Evolutionary conservation across 1,140 invertebrate genomes (phyloP).

Genomic region (Euborellia annulipes): DNA sequence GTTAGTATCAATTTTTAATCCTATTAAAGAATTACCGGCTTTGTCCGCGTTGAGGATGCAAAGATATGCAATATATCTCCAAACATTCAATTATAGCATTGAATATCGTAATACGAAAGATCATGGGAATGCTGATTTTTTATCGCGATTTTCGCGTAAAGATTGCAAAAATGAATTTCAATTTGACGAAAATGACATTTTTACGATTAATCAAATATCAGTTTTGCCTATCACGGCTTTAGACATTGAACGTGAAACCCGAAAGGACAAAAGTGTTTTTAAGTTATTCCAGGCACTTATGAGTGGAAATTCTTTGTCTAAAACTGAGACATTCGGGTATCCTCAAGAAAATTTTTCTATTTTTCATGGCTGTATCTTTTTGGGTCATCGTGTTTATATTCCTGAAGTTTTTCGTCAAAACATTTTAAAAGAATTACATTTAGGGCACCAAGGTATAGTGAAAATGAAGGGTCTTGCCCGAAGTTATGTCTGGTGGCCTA

Average conservation of each 20-base stretch:
- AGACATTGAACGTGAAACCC: not conserved
- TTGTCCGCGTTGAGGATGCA: conserved; percentile 22
- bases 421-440: conserved; percentile 8
- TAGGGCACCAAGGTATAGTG: conserved; percentile 5
- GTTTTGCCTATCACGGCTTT: conserved; percentile 1
- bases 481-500: conserved; percentile 13
- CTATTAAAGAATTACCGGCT: conserved; percentile 20
- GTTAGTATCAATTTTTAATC: conserved; percentile 27
- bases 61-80: conserved; percentile 22
- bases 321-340: too few relatives aligned
- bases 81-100: conserved; percentile 23
- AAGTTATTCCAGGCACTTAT: not conserved
- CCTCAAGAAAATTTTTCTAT: conserved; percentile 3
- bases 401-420: not conserved
- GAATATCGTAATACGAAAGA: conserved; percentile 17
- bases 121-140: conserved; percentile 19
- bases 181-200: not conserved
- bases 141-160: conserved; percentile 17
- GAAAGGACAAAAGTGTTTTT: not conserved
- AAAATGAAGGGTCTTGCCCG: conserved; percentile 10
- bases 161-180: not conserved
- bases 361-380: conserved; percentile 10
- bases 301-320: not conserved
- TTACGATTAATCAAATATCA: conserved; percentile 5
- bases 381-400: conserved; percentile 6